Evolutionary conservation across 2,888 invertebrate species (phyloP), one percentile per base, ranked within the genome.

Genomic region (Sminthurides aquaticus): DNA sequence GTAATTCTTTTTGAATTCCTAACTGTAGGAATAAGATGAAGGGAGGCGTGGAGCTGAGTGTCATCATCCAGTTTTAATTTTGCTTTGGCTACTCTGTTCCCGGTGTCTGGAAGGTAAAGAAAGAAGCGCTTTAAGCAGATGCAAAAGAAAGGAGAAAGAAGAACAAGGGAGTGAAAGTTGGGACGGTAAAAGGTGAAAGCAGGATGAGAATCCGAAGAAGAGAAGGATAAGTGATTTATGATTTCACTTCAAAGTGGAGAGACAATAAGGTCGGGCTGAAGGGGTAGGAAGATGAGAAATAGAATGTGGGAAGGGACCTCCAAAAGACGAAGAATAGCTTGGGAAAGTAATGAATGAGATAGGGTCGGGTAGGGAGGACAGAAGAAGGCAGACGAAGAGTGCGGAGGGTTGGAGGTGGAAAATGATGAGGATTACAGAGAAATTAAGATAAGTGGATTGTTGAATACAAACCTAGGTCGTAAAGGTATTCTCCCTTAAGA

Each of bases 401-500:
- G 8, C 5, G 52, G 20, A 20, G 8, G 22, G 52, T 15, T 22
- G 52, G 15, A 18, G 52, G 20, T 15, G 5, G 52, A 52, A 52
- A 22, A 43, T 11, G n/a, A n/a, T n/a, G n/a, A n/a, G n/a, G n/a
- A n/a, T n/a, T n/a, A n/a, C n/a, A n/a, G n/a, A n/a, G n/a, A n/a
- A n/a, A n/a, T n/a, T 15, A 52, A 52, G 8, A 52, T 15, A 20
- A 52, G 5, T 18, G 20, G 52, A 52, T 8, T 52, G 52, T 52
- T 15, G 52, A 52, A 20, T 52, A 20, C 52, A 22, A 8, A 22
- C 52, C 25, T 48, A 25, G 22, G 3, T 60, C n/a, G 24, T 25
- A 60, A 24, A 60, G 24, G 48, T 48, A 22, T 25, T 22, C 24
- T n/a, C 49, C 24, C 8, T 60, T 60, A 22, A 60, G 27, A 22